Base-by-base conservation (phyloP, 1,140 invertebrate species). In the Diachasma alloeum region DNA sequence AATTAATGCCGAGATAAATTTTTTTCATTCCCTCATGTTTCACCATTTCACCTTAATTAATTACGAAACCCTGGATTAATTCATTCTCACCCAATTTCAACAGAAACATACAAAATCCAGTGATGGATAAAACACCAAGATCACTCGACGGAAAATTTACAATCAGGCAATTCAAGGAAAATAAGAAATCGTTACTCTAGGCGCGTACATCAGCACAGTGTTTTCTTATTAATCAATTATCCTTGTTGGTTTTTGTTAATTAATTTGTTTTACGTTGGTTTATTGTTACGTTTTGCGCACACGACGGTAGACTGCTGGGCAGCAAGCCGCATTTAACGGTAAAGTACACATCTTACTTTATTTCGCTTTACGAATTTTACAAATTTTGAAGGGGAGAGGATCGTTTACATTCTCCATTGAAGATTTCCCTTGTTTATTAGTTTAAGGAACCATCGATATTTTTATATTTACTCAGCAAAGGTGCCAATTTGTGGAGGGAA, bases 401-500 rank as follows among this genome's bases (percentile, higher is more conserved):
- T 75, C 79, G 78, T 87, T 86, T 81, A 86, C 84, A 19, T 75
- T 19, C 22, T 63, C 59, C 10, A 15, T 63, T 63, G 59, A 26
- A 63, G n/a, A 56, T 48, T 63, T 67, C 37, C 19, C 53, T 53
- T 80, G 80, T 83, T 86, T 86, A 83, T 87, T 85, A 53, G 48
- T 86, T 84, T 83, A 81, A 88, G 85, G 85, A 88, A 87, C 87
- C 86, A 88, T 86, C 85, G 85, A 88, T 88, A 88, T 88, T 84
- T 72, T 84, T 72, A 80, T 83, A 84, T 83, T 85, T 83, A 87
- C 83, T 84, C 82, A 86, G 82, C 83, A 87, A 85, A 77, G 78
- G 81, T 88, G 84, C 86, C 85, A 86, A 87, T 87, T 82, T 84
- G 81, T 78, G 80, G 79, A 76, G 81, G 76, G 74, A 77, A 72